Evolutionary conservation across 2,797 vertebrate species (phyloP).

Genomic region (Gymnocypris eckloni): DNA sequence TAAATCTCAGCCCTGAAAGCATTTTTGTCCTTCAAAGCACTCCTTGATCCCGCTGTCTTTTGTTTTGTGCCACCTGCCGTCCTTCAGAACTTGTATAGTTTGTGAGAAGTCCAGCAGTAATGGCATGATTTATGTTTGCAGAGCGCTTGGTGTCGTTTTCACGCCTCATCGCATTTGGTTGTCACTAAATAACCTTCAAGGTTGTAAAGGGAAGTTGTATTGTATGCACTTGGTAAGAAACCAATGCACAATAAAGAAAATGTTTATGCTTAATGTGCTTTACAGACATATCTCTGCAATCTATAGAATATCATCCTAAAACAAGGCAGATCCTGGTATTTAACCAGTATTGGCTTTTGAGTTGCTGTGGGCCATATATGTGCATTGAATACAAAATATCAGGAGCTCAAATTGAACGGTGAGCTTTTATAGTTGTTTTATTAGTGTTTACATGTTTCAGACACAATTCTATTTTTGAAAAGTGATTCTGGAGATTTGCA

Average conservation of each 20-base stretch:
- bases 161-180: not conserved
- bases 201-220: conserved; percentile 9
- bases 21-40: conserved; percentile 33
- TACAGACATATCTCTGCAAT: not conserved
- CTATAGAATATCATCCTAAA: not conserved
- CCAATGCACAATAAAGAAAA: not conserved
- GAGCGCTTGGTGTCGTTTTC: conserved; percentile 34
- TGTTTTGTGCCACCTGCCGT: conserved; percentile 9
- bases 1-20: not conserved
- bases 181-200: conserved; percentile 36
- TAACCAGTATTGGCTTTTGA: not conserved
- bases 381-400: not conserved
- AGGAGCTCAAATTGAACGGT: not conserved
- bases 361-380: too few species aligned
- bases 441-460: not conserved
- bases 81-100: not conserved
- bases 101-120: not conserved
- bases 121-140: conserved; percentile 35
- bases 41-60: conserved; percentile 6
- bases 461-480: not conserved
- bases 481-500: not conserved
- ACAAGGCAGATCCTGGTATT: not conserved
- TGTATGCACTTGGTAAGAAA: not conserved
- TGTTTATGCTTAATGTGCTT: not conserved
- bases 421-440: not conserved